Base-by-base conservation (phyloP, 2,797 vertebrate species). In the Sebastes variabilis region DNA sequence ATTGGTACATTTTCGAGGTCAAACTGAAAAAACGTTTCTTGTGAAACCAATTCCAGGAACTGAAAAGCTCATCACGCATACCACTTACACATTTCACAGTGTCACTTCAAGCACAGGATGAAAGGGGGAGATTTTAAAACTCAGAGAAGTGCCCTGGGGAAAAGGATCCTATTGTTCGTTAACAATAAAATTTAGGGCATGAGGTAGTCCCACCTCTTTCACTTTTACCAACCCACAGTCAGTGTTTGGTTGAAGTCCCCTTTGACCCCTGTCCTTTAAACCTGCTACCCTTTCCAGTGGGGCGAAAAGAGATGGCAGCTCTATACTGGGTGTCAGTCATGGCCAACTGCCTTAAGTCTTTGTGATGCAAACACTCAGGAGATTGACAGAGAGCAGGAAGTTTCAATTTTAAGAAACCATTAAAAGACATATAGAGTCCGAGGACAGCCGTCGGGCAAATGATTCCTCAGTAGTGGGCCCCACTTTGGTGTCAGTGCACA, bases 271-370 rank as follows among this genome's bases (percentile, higher is more conserved):
- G 59, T 91, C 68, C 72, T 91, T 89, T 87, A 89, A 92, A 91
- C 80, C 74, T 83, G 75, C 86, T 72, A 36, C 75, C 71, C 66
- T 86, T 86, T 90, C 72, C 90, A 90, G 42, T 82, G 69, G 52
- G 79, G 83, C 9, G 13, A 80, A 81, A 82, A 87, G 79, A 78
- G 70, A 80, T 22, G 69, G 85, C 42, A 22, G 75, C 79, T 82
- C 62, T 82, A 72, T 60, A 73, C 81, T 66, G 66, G 62, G 75
- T 91, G 86, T 93, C 88, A 90, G 92, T 94, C 93, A 93, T 93
- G 88, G 87, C 90, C 87, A 93, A 89, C 85, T 92, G 88, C 90
- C 62, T 82, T 89, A 91, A 93, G 90, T 91, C 94, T 94, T 94
- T 94, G 92, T 92, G 82, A 93, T 94, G 91, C 82, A 94, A 93